Percentiles rank a stretch among this genome's conserved stretches.
phyloP scores from a whole-genome alignment of 2,888 invertebrate genomes.

The Crossocerus cetratus region DNA sequence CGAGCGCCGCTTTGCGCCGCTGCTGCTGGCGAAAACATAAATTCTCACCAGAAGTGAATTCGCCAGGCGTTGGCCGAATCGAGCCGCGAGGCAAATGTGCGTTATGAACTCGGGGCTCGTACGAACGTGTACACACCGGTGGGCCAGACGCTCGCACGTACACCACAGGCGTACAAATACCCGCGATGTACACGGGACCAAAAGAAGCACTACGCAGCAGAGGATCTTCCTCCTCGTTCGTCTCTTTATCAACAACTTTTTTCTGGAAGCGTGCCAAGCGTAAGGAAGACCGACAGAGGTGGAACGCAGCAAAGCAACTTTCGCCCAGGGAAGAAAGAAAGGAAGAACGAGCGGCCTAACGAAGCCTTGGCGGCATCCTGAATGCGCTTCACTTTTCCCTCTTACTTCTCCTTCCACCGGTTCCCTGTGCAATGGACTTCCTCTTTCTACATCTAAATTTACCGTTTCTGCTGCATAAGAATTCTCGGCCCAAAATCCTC shows the following conservation, averaged over 20 bases:
- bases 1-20: constrained; percentile 50
- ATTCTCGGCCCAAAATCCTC: background rate
- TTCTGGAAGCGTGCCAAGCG: constrained; percentile 57
- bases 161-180: background rate
- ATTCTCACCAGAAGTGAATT: constrained; percentile 61
- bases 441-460: constrained; percentile 40
- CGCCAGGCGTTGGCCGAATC: constrained; percentile 50
- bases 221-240: constrained; percentile 29
- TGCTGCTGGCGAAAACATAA: constrained; percentile 55
- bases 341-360: constrained; percentile 51
- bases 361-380: constrained; percentile 57
- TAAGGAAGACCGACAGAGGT: constrained; percentile 20
- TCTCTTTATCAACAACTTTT: constrained; percentile 60
- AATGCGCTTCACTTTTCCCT: constrained; percentile 44
- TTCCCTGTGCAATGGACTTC: constrained; percentile 1
- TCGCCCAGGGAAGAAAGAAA: constrained; percentile 29
- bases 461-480: constrained; percentile 23
- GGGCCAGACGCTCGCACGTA: constrained; percentile 15
- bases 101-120: constrained; percentile 25
- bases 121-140: background rate
- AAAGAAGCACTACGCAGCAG: too few relatives aligned
- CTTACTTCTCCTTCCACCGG: constrained; percentile 13
- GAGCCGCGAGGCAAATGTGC: constrained; percentile 50
- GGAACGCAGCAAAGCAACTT: constrained; percentile 9
- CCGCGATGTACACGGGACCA: too few relatives aligned